Evolutionary conservation across 2,888 invertebrate genomes (phyloP).

Genomic region (Parnassius mnemosyne): DNA sequence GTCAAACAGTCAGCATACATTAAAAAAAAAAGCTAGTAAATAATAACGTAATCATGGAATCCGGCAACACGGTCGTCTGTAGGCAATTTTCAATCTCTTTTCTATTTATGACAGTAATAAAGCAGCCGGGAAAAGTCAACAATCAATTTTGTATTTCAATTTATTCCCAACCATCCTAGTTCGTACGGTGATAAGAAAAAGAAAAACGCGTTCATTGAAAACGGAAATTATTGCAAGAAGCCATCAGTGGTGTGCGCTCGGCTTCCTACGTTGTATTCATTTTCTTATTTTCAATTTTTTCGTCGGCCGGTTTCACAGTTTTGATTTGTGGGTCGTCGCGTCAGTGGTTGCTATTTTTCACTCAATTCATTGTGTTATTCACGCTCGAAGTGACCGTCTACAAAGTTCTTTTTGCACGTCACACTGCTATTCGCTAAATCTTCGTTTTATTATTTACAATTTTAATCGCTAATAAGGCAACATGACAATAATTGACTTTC

Average conservation of each 20-base stretch:
- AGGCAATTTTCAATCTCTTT: slow-evolving; percentile 78
- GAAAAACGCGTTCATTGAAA: slow-evolving; percentile 77
- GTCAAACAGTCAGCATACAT: slow-evolving; percentile 33
- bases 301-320: slow-evolving; percentile 55
- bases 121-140: slow-evolving; percentile 78
- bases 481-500: too few relatives aligned
- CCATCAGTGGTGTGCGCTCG: slow-evolving; percentile 73
- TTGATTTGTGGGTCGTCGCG: slow-evolving; percentile 67
- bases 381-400: slow-evolving; percentile 48
- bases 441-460: slow-evolving; percentile 34
- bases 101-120: slow-evolving; percentile 80
- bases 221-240: slow-evolving; percentile 81
- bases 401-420: slow-evolving; percentile 49
- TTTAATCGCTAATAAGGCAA: too few relatives aligned
- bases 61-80: slow-evolving; percentile 55
- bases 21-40: slow-evolving; percentile 45
- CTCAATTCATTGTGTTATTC: slow-evolving; percentile 63
- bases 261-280: slow-evolving; percentile 56
- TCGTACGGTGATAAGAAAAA: slow-evolving; percentile 79
- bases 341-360: slow-evolving; percentile 62
- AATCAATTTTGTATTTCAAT: slow-evolving; percentile 82
- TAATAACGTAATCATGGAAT: slow-evolving; percentile 57
- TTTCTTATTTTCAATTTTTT: slow-evolving; percentile 51
- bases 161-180: slow-evolving; percentile 80
- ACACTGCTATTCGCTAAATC: slow-evolving; percentile 44